Evolutionary conservation across 2,797 vertebrate species (phyloP), one percentile per base, ranked within the genome.

Genomic region (Balearica regulorum): DNA sequence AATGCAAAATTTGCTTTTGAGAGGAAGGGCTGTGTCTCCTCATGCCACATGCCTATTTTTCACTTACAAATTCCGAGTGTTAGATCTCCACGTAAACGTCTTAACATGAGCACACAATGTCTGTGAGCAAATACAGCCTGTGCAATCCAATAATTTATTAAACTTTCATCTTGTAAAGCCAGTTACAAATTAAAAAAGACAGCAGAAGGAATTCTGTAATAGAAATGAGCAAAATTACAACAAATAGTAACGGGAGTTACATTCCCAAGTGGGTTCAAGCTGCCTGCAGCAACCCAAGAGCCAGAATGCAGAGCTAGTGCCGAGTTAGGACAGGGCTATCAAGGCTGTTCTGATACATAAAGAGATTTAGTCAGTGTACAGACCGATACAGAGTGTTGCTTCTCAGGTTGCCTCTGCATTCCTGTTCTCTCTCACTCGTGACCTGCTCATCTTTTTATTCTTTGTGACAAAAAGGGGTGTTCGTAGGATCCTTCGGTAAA

Each of bases 131-230:
- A 93, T 84, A 94, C 26, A 92, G 87, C 48, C 88, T 93, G 90
- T 91, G 93, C 96, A 96, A 98, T 98, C 98, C 98, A 99, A 99
- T 99, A 99, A 99, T 99, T 99, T 99, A 99, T 99, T 99, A 98
- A 99, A 99, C 97, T 98, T 98, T 98, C 98, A 98, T 99, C 97
- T 99, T 99, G 98, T 99, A 98, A 99, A 98, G 98, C 98, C 98
- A 98, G 98, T 98, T 99, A 99, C 98, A 99, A 99, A 99, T 98
- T 97, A 98, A 98, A 98, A 95, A 95, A 95, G 93, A 97, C 88
- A 95, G 89, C 94, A 90, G 90, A 69, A 96, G 82, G 83, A 96
- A 91, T 97, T 95, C 97, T 72, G 96, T 89, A 98, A 98, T 97
- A 98, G 95, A 96, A 98, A 98, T 96, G 97, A 98, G 97, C 97